Base-by-base conservation (phyloP, 2,113 vertebrate genomes). In the Scytalopus superciliaris region DNA sequence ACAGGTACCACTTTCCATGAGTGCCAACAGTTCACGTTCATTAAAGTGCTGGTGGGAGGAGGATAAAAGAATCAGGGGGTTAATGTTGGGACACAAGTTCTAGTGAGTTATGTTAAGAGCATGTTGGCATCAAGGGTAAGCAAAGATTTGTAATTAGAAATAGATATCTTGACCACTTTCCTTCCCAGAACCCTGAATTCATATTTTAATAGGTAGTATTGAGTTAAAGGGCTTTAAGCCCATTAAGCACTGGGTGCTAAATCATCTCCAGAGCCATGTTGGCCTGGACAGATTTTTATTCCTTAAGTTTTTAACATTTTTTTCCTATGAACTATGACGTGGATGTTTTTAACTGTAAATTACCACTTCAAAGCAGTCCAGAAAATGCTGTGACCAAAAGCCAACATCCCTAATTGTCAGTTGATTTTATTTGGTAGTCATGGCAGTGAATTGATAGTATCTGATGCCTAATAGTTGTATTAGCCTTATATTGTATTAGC, bases 1-100 rank as follows among this genome's bases (percentile, higher is more conserved):
- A 79, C 99, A 99, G 99, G 99, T 99, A 98, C 66, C 56, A 6
- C 82, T 83, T 44, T 40, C 63, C n/a, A 49, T 3, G 6, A n/a
- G 23, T 62, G 56, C 47, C 70, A 62, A 17, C 7, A 1, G 24
- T 64, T 67, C 24, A 8, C 0, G 0, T 57, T 78, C 35, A 68
- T 79, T 60, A 47, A 76, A 72, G 52, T 39, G 64, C 68, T 64
- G 72, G 1, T 37, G 60, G 50, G 33, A 90, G 37, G 44, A 69
- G n/a, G 47, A 56, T 12, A 80, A 63, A 83, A n/a, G 42, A 74
- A 83, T 63, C 3, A 2, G 45, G 49, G 39, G 72, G 31, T 77
- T 73, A 49, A 68, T 82, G 37, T 8, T 89, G 67, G 78, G 30
- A 28, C 45, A 40, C 0, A 0, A 16, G 19, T 64, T 84, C 60